Evolutionary conservation across 2,797 vertebrate species (phyloP).

Genomic region (Phaenicophaeus curvirostris): DNA sequence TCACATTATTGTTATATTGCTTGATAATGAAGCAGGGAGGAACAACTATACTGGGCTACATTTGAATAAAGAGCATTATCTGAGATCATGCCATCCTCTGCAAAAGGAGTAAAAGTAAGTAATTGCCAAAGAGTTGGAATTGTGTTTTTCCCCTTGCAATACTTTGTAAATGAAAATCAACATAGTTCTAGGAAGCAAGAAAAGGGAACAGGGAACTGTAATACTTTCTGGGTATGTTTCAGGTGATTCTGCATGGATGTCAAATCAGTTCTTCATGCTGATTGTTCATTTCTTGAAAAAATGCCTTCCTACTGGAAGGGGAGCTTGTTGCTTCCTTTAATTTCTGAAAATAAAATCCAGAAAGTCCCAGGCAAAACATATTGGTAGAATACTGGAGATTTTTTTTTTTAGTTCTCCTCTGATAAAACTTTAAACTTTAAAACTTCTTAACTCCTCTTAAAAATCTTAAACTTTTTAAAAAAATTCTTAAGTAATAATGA

Average conservation of each 20-base stretch:
- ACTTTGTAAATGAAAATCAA: neutral
- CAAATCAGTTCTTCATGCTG: neutral
- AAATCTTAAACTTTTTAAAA: too few species aligned
- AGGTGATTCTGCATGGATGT: neutral
- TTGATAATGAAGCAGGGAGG: neutral
- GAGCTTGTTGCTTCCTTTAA: neutral
- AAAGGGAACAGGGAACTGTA: neutral
- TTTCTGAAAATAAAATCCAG: neutral
- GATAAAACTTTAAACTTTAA: neutral
- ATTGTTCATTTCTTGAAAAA: neutral
- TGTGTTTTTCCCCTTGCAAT: neutral
- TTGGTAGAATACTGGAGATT: neutral
- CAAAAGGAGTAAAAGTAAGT: neutral
- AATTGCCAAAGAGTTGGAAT: neutral
- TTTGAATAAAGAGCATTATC: neutral
- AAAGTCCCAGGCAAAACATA: neutral
- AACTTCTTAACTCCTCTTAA: too few species aligned
- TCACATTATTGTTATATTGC: neutral
- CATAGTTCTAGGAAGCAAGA: neutral
- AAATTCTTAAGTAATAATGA: neutral
- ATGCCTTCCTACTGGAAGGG: neutral
- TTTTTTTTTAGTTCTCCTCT: neutral
- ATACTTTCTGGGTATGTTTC: neutral
- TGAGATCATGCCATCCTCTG: neutral
- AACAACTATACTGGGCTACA: neutral